These are phyloP conservation scores for Actinostola sp. DNA, from an alignment of 92 coral and sea anemone species.

Conservation along the genomic window DNA sequence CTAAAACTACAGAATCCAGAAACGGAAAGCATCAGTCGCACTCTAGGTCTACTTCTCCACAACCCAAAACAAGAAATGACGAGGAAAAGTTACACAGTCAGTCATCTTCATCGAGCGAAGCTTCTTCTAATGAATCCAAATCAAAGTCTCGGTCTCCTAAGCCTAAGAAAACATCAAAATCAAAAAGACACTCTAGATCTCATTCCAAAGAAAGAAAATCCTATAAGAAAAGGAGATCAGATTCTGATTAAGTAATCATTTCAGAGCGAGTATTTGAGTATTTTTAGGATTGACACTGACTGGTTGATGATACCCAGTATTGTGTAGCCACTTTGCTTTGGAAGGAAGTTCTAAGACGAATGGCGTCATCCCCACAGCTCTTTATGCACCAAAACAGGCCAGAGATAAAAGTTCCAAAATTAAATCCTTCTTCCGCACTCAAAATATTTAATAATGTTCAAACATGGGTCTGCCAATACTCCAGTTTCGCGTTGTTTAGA, in stretches of 20 bases:
- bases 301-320: no score
- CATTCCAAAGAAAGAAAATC: conserved; percentile 14
- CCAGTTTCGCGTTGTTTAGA: no score
- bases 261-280: no score
- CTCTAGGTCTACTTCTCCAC: conserved; percentile 12
- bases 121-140: conserved; percentile 4
- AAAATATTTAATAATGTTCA: no score
- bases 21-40: conserved; percentile 11
- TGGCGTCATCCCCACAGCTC: no score
- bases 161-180: conserved; percentile 6
- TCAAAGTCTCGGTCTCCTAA: conserved; percentile 14
- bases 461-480: no score
- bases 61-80: background rate
- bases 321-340: no score
- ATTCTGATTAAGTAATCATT: background rate
- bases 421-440: no score
- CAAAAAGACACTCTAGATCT: conserved; percentile 34
- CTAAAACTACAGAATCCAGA: background rate
- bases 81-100: background rate
- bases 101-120: background rate
- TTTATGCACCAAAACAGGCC: no score
- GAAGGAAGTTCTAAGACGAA: no score
- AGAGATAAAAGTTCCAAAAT: no score
- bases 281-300: no score
- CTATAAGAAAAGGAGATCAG: conserved; percentile 3